phyloP scores from a whole-genome alignment of 1,140 invertebrate species.

The Caenorhabditis tropicalis region DNA sequence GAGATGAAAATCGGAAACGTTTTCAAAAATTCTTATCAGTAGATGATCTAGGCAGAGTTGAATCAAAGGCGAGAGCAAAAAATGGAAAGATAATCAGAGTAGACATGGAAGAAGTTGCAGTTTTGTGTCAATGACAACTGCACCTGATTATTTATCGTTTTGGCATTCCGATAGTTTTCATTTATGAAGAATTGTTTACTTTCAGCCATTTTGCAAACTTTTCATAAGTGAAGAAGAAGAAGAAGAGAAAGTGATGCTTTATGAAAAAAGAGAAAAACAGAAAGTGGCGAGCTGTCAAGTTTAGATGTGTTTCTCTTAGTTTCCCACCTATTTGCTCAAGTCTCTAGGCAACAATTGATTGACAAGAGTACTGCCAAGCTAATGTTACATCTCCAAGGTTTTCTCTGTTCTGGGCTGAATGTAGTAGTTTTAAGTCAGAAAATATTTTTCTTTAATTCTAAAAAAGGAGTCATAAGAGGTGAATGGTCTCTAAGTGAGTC shows the following conservation, averaged over 20 bases:
- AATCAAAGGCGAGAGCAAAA: conserved; percentile 2
- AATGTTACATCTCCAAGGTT: too few relatives aligned
- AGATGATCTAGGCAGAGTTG: background rate
- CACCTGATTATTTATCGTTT: conserved; percentile 32
- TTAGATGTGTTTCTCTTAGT: background rate
- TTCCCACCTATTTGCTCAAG: background rate
- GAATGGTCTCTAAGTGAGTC: too few relatives aligned
- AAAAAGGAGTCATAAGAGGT: too few relatives aligned
- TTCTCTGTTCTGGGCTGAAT: too few relatives aligned
- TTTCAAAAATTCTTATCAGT: conserved; percentile 27
- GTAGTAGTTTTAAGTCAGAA: too few relatives aligned
- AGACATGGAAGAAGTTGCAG: conserved; percentile 19
- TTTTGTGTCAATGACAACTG: conserved; percentile 21
- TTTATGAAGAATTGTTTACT: background rate
- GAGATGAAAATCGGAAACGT: background rate
- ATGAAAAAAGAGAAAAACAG: background rate
- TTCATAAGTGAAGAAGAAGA: background rate
- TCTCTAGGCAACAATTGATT: background rate
- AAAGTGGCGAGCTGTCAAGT: background rate
- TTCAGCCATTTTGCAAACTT: background rate
- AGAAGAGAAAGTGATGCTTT: background rate
- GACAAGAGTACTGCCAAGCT: too few relatives aligned
- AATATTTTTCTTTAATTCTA: too few relatives aligned
- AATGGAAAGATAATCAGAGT: conserved; percentile 8
- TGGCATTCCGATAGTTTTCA: background rate